A percentile compares a stretch with the other conserved stretches of the same genome.
Evolutionary conservation across 2,797 vertebrate species (phyloP).

Genomic region (Hemitrygon akajei): DNA sequence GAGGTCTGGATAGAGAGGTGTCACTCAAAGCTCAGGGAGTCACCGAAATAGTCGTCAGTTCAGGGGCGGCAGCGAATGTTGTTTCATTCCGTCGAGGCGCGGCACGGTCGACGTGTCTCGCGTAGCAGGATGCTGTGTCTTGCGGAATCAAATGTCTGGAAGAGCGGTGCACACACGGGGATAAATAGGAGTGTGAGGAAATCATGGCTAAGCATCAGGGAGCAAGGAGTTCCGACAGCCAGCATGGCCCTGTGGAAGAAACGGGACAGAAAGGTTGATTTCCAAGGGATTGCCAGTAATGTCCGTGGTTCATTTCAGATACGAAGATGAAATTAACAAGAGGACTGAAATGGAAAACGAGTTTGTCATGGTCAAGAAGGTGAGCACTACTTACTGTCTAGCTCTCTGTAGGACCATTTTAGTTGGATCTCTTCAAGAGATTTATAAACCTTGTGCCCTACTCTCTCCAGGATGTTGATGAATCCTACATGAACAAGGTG

Average conservation of each 20-base stretch:
- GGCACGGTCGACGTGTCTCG: not conserved
- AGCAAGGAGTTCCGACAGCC: not conserved
- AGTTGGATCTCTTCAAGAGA: not conserved
- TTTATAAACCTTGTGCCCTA: not conserved
- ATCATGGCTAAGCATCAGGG: not conserved
- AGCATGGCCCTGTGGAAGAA: no score
- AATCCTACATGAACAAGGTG: constrained; percentile 49
- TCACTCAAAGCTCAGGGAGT: not conserved
- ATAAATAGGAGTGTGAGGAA: not conserved
- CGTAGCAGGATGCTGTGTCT: not conserved
- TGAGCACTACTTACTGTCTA: constrained; percentile 45
- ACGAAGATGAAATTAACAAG: constrained; percentile 90
- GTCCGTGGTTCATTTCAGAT: constrained; percentile 56
- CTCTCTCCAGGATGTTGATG: constrained; percentile 45
- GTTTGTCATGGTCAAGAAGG: constrained; percentile 95
- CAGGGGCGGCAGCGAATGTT: not conserved
- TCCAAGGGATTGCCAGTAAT: not conserved
- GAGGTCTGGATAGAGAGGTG: not conserved
- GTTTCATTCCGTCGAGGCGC: not conserved
- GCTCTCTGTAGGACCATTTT: not conserved
- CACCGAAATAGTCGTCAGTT: not conserved
- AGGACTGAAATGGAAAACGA: constrained; percentile 82
- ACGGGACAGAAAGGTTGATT: not conserved
- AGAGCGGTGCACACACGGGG: not conserved
- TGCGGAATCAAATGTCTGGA: not conserved